These are phyloP conservation scores for Bombycilla garrulus DNA, from an alignment of 2,113 vertebrate species.

Conservation along the genomic window DNA sequence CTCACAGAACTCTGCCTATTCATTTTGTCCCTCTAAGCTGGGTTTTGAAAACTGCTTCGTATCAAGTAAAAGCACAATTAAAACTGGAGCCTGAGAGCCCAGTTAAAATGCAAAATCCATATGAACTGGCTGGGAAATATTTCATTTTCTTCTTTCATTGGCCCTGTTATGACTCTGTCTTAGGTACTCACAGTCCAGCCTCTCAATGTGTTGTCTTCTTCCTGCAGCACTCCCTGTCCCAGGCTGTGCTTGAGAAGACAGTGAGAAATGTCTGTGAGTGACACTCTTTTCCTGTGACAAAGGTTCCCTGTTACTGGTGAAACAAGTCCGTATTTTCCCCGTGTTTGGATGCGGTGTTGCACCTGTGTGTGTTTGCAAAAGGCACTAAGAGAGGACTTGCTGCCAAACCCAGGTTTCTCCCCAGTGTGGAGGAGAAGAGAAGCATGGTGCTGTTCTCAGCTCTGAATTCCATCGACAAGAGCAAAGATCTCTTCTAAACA, in stretches of 20 bases:
- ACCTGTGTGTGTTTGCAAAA: not conserved
- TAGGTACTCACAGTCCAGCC: not conserved
- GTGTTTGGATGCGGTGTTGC: not conserved
- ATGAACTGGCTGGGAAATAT: not conserved
- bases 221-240: not conserved
- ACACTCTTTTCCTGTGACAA: not conserved
- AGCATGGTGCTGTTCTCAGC: not conserved
- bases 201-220: not conserved
- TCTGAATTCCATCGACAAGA: not conserved
- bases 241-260: not conserved
- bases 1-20: not conserved
- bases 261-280: not conserved
- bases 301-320: not conserved
- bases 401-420: not conserved
- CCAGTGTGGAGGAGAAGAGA: not conserved
- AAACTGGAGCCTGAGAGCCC: not conserved
- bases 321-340: not conserved
- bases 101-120: not conserved
- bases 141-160: not conserved
- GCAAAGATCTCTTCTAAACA: not conserved
- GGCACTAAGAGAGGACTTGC: not conserved
- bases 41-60: not conserved
- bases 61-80: not conserved
- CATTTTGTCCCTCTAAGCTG: not conserved
- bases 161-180: not conserved